Base-by-base conservation (phyloP, 2,888 invertebrate genomes). In the Capitulum mitella region DNA sequence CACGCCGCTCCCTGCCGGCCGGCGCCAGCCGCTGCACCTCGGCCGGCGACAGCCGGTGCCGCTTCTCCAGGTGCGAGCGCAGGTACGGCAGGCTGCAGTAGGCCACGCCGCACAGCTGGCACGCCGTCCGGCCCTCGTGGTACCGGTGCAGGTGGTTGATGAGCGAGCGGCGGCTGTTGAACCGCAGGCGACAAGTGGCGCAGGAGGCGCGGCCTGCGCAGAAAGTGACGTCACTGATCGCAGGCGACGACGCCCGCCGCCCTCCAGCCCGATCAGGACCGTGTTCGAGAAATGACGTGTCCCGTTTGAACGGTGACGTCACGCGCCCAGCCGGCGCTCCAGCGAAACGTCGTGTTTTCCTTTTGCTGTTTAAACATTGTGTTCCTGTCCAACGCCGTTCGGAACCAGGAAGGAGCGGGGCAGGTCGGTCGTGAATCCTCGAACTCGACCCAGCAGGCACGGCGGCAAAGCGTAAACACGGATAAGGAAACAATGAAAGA, bases 1-100 rank as follows among this genome's bases (percentile, higher is more conserved):
- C 16, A 22, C 22, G 22, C 8, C 51, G 51, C 16, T 58, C n/a
- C n/a, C n/a, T n/a, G 3, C 58, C n/a, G 58, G 3, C 10, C 22
- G 70, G 70, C 37, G 70, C 70, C 70, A 70, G 70, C 22, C 70
- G 70, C 3, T 37, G 70, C 70, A 70, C 70, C 70, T 70, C 37
- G 1, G 34, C 70, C 37, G 70, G 22, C 16, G 34, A 19, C 16
- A 70, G 34, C 34, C 2, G 22, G 70, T 70, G 70, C 70, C 19
- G 32, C 16, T 26, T 19, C 34, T 37, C 70, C 34, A 70, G 70
- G 70, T 70, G 70, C 2, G 22, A 29, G 70, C 70, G 70, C 70
- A 70, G 70, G 70, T 70, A 70, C 22, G 12, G 16, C 37, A 70
- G 37, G 26, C 70, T 70, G 70, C 70, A 70, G 46, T 34, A 77